Percentiles rank a stretch among this genome's conserved stretches.
Conservation (phyloP, 2,113 vertebrate species). For the Sebastes fasciatus region DNA sequence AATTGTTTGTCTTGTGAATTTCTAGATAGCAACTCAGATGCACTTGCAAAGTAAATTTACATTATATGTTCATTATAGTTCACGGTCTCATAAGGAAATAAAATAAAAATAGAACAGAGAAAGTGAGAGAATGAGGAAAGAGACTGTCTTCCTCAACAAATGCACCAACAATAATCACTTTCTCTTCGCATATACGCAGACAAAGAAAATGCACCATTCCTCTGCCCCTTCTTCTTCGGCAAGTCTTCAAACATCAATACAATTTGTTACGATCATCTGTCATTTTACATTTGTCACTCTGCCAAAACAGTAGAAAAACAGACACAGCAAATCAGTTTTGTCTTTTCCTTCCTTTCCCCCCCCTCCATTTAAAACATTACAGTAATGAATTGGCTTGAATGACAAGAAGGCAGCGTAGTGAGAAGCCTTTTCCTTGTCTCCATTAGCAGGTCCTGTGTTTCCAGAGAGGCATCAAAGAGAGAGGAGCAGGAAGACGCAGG, state of each 20-base stretch:
- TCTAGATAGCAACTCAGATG: not conserved
- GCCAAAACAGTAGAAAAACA: slow-evolving; percentile 22
- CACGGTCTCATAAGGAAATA: not conserved
- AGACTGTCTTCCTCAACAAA: slow-evolving; percentile 16
- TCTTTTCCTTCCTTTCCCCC: not conserved
- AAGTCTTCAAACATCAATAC: slow-evolving; percentile 36
- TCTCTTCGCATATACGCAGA: not conserved
- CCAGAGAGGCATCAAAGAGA: slow-evolving; percentile 76
- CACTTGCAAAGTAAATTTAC: not conserved
- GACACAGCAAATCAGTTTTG: slow-evolving; percentile 42
- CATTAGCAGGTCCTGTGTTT: slow-evolving; percentile 80
- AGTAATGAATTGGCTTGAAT: slow-evolving; percentile 73
- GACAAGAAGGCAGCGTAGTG: slow-evolving; percentile 64
- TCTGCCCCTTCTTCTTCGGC: not conserved
- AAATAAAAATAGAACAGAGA: not conserved
- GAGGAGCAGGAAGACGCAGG: slow-evolving; percentile 62
- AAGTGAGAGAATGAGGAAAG: not conserved
- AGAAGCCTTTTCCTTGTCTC: slow-evolving; percentile 73
- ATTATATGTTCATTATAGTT: not conserved
- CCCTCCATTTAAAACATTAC: slow-evolving; percentile 53
- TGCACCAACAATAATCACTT: slow-evolving; percentile 4
- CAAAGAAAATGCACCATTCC: slow-evolving; percentile 11
- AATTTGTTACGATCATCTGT: slow-evolving; percentile 32
- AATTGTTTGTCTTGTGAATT: not conserved
- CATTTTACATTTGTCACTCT: slow-evolving; percentile 37